A percentile compares a stretch with the other conserved stretches of the same genome.
These are phyloP conservation scores for Ormyrus nitidulus DNA, from an alignment of 2,888 invertebrate species.

Conservation along the genomic window DNA sequence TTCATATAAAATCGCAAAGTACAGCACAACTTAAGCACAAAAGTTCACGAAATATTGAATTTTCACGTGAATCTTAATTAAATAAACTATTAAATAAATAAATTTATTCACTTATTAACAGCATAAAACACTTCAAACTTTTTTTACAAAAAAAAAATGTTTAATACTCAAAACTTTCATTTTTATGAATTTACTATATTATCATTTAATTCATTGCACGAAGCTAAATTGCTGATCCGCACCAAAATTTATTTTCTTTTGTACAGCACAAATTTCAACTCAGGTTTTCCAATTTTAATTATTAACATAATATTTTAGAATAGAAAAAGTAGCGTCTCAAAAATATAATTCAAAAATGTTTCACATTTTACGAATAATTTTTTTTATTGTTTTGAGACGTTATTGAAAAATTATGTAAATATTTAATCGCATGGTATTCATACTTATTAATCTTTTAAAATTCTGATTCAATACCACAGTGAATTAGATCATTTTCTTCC, in stretches of 20 bases:
- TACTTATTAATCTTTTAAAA: constrained; percentile 1
- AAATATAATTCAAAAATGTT: not conserved
- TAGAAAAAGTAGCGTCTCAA: constrained; percentile 11
- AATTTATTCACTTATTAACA: too few relatives aligned
- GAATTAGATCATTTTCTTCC: constrained; percentile 10
- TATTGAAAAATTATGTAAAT: constrained; percentile 25
- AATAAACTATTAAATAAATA: too few relatives aligned
- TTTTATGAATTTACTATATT: not conserved
- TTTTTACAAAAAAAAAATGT: not conserved
- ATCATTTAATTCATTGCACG: constrained; percentile 22
- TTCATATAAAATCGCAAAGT: too few relatives aligned
- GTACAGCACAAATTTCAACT: not conserved
- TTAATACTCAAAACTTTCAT: not conserved
- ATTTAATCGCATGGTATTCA: constrained; percentile 35
- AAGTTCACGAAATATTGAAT: too few relatives aligned
- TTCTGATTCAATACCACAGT: constrained; percentile 3
- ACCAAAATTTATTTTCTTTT: constrained; percentile 5
- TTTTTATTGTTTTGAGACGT: constrained; percentile 12
- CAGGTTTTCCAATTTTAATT: constrained; percentile 1
- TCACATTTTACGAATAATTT: not conserved
- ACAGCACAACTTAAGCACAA: too few relatives aligned
- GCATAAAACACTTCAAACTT: too few relatives aligned
- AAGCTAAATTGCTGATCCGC: not conserved
- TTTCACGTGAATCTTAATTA: too few relatives aligned
- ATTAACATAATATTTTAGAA: not conserved